Conservation (phyloP, 2,888 invertebrate genomes). For the Eupithecia centaureata region DNA sequence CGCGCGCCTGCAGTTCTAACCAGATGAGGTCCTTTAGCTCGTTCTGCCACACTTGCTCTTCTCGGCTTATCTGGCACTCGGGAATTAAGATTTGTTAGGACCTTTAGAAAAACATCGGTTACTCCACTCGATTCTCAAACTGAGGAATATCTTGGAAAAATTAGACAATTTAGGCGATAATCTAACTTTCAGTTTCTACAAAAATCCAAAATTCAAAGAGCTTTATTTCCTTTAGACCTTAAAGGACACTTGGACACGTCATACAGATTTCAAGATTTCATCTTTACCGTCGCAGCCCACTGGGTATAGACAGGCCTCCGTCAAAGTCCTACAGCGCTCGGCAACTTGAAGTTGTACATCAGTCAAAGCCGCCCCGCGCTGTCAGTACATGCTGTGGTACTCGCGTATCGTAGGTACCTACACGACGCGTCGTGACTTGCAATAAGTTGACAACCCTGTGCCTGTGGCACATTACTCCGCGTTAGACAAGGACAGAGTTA, state of each 20-base stretch:
- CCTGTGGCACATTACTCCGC: too few relatives aligned
- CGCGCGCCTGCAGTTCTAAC: slow-evolving; percentile 94
- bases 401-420: too few relatives aligned
- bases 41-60: slow-evolving; percentile 94
- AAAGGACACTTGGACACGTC: too few relatives aligned
- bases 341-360: too few relatives aligned
- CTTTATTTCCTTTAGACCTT: too few relatives aligned
- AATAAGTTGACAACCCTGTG: too few relatives aligned
- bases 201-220: too few relatives aligned
- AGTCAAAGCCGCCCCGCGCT: too few relatives aligned
- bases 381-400: too few relatives aligned
- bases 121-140: neutral
- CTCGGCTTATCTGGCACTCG: slow-evolving; percentile 87
- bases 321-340: too few relatives aligned
- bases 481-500: too few relatives aligned
- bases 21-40: slow-evolving; percentile 95
- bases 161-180: neutral
- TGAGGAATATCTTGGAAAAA: neutral
- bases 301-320: neutral
- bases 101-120: neutral
- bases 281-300: neutral
- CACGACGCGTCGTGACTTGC: too few relatives aligned
- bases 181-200: neutral
- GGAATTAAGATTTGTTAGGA: neutral
- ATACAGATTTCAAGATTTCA: neutral